These are phyloP conservation scores for Mesoclemmys tuberculata DNA, from an alignment of 2,113 vertebrate genomes.

Conservation along the genomic window DNA sequence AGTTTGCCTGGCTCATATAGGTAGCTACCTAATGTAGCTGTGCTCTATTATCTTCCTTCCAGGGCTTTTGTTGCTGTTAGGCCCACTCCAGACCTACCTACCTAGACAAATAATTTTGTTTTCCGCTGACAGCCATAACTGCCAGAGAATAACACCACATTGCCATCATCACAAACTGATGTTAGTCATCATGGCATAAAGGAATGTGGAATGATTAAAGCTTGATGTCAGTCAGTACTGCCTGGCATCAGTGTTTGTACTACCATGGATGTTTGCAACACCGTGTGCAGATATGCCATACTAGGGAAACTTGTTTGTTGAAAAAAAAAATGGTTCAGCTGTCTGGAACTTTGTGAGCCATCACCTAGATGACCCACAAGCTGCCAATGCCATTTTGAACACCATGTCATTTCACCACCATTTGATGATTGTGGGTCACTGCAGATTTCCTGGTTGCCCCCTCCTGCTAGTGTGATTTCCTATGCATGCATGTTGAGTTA, in stretches of 20 bases:
- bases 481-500: neutral
- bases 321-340: neutral
- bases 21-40: neutral
- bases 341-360: neutral
- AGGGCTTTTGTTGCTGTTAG: neutral
- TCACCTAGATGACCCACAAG: neutral
- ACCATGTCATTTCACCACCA: slow-evolving; percentile 6
- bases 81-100: neutral
- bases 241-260: neutral
- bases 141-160: neutral
- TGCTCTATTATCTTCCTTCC: neutral
- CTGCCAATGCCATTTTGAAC: neutral
- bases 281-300: neutral
- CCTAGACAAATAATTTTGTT: neutral
- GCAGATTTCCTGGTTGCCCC: neutral
- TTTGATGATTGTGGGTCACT: neutral
- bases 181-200: neutral
- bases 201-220: neutral
- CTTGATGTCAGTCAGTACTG: neutral
- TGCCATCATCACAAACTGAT: neutral
- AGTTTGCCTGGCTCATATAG: neutral
- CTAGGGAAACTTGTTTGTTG: neutral
- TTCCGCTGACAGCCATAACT: neutral
- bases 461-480: neutral
- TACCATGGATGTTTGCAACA: neutral